A percentile compares a stretch with the other conserved stretches of the same genome.
Conservation (phyloP, 2,113 vertebrate species). For the Leucopsar rothschildi region DNA sequence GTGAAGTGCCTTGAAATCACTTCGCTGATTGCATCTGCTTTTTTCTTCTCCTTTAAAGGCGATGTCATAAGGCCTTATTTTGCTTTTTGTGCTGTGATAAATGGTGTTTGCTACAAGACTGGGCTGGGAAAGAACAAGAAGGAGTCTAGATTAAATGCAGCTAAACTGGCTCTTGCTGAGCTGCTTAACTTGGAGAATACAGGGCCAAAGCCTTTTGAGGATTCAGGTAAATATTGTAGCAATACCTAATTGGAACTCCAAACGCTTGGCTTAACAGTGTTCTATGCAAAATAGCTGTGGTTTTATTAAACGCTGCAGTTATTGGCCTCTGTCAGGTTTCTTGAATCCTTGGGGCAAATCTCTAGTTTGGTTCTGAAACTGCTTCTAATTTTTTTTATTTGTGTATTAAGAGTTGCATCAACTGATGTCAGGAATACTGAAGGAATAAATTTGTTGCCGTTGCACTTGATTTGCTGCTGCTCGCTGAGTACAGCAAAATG, state of each 20-base stretch:
- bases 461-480: background rate
- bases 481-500: background rate
- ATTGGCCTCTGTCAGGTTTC: background rate
- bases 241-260: background rate
- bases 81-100: constrained; percentile 89
- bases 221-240: constrained; percentile 66
- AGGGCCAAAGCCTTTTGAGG: constrained; percentile 20
- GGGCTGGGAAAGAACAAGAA: constrained; percentile 91
- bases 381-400: background rate
- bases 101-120: constrained; percentile 84
- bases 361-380: background rate
- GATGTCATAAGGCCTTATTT: constrained; percentile 79
- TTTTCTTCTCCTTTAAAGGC: constrained; percentile 64
- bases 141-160: constrained; percentile 82
- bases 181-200: constrained; percentile 71
- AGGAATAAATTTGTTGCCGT: background rate
- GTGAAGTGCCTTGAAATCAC: background rate
- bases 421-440: background rate
- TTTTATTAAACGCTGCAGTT: background rate
- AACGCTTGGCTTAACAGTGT: background rate
- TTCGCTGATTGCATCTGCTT: background rate
- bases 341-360: background rate
- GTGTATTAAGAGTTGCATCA: background rate
- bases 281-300: accelerated
- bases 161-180: constrained; percentile 84